Evolutionary conservation across 2,113 vertebrate genomes (phyloP).

Genomic region (pig (Sus scrofa)): DNA sequence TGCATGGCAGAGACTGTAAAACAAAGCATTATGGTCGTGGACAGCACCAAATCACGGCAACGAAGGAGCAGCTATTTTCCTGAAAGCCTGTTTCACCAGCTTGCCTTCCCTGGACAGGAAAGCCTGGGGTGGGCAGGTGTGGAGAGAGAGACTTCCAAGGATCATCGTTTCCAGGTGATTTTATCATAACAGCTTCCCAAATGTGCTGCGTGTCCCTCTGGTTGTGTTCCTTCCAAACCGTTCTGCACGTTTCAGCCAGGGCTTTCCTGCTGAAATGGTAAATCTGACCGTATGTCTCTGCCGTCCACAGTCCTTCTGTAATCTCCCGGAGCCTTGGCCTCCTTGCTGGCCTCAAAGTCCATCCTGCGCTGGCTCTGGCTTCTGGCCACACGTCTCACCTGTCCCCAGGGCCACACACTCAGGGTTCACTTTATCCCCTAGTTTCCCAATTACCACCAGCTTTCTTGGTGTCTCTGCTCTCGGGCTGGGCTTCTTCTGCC

Average conservation of each 20-base stretch:
- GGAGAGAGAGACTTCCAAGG: not conserved
- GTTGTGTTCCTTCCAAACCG: not conserved
- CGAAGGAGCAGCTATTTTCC: not conserved
- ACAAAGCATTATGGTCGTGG: not conserved
- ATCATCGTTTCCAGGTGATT: not conserved
- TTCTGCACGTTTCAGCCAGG: not conserved
- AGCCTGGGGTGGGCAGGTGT: not conserved
- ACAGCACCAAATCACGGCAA: not conserved
- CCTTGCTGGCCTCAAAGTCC: not conserved
- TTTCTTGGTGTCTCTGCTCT: not conserved
- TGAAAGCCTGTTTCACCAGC: not conserved
- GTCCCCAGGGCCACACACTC: too few species aligned
- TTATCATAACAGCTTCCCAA: not conserved
- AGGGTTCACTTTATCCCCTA: too few species aligned
- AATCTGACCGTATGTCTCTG: not conserved
- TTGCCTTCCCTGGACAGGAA: not conserved
- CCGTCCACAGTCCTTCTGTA: not conserved
- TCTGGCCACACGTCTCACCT: not conserved
- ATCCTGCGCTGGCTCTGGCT: not conserved
- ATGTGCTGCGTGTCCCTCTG: not conserved
- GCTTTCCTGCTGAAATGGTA: not conserved
- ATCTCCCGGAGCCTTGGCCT: not conserved
- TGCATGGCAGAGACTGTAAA: not conserved
- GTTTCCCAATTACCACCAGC: not conserved
- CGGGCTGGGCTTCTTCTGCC: not conserved